Evolutionary conservation across 2,797 vertebrate species (phyloP), one percentile per base, ranked within the genome.

Genomic region (Rhinoraja longicauda): DNA sequence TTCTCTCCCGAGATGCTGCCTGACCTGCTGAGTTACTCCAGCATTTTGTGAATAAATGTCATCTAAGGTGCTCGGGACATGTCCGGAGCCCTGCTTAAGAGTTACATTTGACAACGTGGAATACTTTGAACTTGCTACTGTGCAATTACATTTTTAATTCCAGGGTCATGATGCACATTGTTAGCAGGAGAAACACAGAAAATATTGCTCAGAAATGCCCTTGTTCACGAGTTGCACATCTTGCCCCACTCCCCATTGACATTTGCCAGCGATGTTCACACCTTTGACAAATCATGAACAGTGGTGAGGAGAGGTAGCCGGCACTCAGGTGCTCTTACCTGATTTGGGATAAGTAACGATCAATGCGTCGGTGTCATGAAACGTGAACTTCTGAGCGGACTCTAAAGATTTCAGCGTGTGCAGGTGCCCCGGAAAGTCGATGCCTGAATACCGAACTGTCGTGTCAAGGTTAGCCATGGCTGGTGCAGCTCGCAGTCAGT

Each of bases 341-440:
- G 97, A 98, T 94, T 98, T 98, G 93, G 98, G 98, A 93, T 97
- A 98, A 13, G 97, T 96, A 93, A 94, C 97, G 2, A 98, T 97
- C 39, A 98, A 78, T 24, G 96, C 94, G 26, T 99, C 98, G 0
- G 94, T 96, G 94, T 97, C 95, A 64, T 94, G 94, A 94, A 98
- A 98, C 7, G 93, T 90, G 94, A 98, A 98, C 36, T 94, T 29
- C 32, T 94, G 9, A 32, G 97, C 97, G 0, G 93, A 94, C 64
- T 93, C n/a, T 93, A 98, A 95, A 4, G 97, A 97, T 45, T 97
- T 96, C 93, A 96, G 94, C 0, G 96, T 97, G 94, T 98, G 97
- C 76, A 98, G 93, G 93, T 98, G 97, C 53, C 97, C 97, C 0
- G 98, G 97, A 93, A 97, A 96, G 0, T 53, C n/a, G 94, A 98